Evolutionary conservation across 2,113 vertebrate genomes (phyloP), one percentile per base, ranked within the genome.

Genomic region (Pelusios castaneus): DNA sequence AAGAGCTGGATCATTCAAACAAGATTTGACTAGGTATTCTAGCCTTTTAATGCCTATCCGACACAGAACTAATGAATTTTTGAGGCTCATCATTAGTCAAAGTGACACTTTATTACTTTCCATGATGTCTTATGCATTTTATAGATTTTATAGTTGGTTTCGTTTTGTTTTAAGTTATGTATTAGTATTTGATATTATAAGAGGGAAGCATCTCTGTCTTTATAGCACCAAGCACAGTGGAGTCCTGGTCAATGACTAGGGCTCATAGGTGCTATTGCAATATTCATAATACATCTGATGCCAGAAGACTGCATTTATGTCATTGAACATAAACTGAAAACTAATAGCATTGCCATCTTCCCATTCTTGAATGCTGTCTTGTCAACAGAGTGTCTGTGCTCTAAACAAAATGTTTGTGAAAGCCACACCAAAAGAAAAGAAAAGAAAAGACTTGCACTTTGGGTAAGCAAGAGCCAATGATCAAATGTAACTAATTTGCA

Each of bases 401-500:
- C 83, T 79, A 94, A 94, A 92, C 52, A 82, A 49, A 95, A 76
- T 16, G 2, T 56, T 85, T 29, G 27, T 60, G 95, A 92, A 95
- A 97, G 49, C 80, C n/a, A n/a, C n/a, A n/a, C n/a, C n/a, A n/a
- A n/a, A n/a, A n/a, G n/a, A n/a, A n/a, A 95, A 82, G 93, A 94
- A 86, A 27, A 88, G 86, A 91, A 96, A 96, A 92, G 49, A 82
- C 95, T 94, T 55, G 90, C 82, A 45, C 82, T 94, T 95, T 91
- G 78, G 76, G 29, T 90, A 97, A 97, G 94, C 79, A 94, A 83
- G 91, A 96, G 76, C 1, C 2, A 83, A 91, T 92, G 95, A 98
- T 97, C 94, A 95, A 89, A 97, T 90, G 82, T 25, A 88, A 85
- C 93, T 96, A 94, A 97, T 97, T 97, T 97, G 93, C 96, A 96